Percentiles rank a stretch among this genome's conserved stretches.
These are phyloP conservation scores for Caenorhabditis doughertyi DNA, from an alignment of 2,888 invertebrate genomes.

Conservation along the genomic window DNA sequence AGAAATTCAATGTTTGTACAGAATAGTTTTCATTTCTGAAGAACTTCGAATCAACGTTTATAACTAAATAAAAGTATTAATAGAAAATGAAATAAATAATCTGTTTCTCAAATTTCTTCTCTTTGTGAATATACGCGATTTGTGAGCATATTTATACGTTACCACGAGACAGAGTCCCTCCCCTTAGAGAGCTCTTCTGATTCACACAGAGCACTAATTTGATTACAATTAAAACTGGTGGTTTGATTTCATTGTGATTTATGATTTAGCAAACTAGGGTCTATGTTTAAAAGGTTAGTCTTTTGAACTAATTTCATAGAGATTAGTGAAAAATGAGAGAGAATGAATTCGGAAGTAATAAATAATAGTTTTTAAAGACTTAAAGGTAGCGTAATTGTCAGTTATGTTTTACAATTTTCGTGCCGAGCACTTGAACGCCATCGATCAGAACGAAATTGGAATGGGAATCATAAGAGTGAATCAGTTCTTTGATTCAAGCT, in stretches of 20 bases:
- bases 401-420: too few relatives aligned
- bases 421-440: too few relatives aligned
- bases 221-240: background rate
- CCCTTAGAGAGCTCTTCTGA: slow-evolving; percentile 31
- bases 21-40: too few relatives aligned
- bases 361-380: too few relatives aligned
- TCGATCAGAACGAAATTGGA: too few relatives aligned
- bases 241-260: slow-evolving; percentile 8
- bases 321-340: too few relatives aligned
- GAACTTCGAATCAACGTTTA: too few relatives aligned
- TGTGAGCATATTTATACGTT: background rate
- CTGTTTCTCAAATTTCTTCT: background rate
- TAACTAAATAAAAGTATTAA: background rate
- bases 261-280: background rate
- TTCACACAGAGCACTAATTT: background rate
- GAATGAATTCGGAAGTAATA: too few relatives aligned
- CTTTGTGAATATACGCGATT: background rate
- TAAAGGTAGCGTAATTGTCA: too few relatives aligned
- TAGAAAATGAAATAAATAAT: background rate
- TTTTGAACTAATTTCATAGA: slow-evolving; percentile 3
- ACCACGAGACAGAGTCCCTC: background rate
- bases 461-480: too few relatives aligned
- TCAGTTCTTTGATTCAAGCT: too few relatives aligned
- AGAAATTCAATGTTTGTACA: background rate
- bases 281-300: slow-evolving; percentile 2